phyloP scores from a whole-genome alignment of 1,140 invertebrate species.

The Eulimnadia texana region DNA sequence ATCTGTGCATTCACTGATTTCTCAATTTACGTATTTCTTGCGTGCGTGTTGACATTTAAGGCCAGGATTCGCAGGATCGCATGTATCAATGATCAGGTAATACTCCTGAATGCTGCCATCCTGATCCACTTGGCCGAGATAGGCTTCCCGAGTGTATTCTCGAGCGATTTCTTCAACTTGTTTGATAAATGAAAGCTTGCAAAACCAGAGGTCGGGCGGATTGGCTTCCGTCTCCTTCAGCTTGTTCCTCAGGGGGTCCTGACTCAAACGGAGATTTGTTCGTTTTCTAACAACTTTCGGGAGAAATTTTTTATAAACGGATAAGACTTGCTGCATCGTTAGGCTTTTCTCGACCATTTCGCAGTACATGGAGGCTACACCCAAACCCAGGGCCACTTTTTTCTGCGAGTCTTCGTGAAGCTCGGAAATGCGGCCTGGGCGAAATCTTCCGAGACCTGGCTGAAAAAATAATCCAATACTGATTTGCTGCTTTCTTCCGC shows the following conservation, averaged over 20 bases:
- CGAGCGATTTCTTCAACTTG: conserved; percentile 59
- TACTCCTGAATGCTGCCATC: conserved; percentile 41
- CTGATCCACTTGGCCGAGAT: conserved; percentile 46
- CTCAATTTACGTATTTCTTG: conserved; percentile 39
- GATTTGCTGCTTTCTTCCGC: background rate
- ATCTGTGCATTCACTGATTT: background rate
- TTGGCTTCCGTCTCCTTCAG: conserved; percentile 38
- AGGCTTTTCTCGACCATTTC: conserved; percentile 55
- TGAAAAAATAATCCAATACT: conserved; percentile 70
- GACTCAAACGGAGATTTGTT: conserved; percentile 34
- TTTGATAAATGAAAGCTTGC: conserved; percentile 61
- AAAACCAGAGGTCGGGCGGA: conserved; percentile 44
- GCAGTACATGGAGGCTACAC: conserved; percentile 64
- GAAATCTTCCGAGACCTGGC: conserved; percentile 65
- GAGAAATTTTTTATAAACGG: conserved; percentile 62
- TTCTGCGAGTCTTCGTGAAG: conserved; percentile 57
- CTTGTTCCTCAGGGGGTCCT: conserved; percentile 11
- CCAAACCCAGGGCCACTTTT: conserved; percentile 57
- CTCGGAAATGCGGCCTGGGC: conserved; percentile 59
- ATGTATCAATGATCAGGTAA: conserved; percentile 50
- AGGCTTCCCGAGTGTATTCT: conserved; percentile 64
- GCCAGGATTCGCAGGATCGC: conserved; percentile 45
- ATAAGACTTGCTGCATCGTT: conserved; percentile 45
- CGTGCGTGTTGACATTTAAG: conserved; percentile 42
- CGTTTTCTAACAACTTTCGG: conserved; percentile 56